Base-by-base conservation (phyloP, 2,888 invertebrate species). In the Brachycybe producta region DNA sequence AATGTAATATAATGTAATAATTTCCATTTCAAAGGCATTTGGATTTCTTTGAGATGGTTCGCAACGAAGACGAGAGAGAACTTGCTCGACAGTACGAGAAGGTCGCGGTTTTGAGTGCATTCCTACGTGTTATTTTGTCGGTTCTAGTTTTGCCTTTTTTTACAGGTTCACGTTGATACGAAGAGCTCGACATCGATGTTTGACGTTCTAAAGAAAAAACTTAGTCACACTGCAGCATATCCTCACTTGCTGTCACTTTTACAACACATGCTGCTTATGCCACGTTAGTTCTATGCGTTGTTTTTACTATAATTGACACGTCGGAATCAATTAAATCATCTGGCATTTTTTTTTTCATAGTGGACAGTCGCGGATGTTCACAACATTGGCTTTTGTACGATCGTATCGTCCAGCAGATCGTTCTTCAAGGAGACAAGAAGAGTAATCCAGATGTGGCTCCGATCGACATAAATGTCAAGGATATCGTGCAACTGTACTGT, bases 21-120 rank as follows among this genome's bases (percentile, higher is more conserved):
- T n/a, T 28, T 8, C 35, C 39, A 46, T 49, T 39, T 47, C 56
- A 35, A 64, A 73, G 92, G 61, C 97, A 97, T 78, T 79, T 97
- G 69, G 95, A 97, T 67, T 91, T 97, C 70, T 97, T 97, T 71
- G 97, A 97, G 71, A 92, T 95, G 91, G 85, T 94, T 21, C 78
- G 95, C 40, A 85, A 83, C 62, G 94, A 95, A 69, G 97, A 97
- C 67, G 97, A 97, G 67, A 83, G 87, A 61, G 91, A 94, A 65
- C 67, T 97, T 54, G 85, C 90, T 3, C 75, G 90, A 55, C 80
- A 86, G 60, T 91, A 88, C 70, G 87, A 90, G 64, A 79, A 82
- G 64, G 72, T 73, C 32, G 13, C 8, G 13, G 8, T 30, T 30
- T n/a, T 30, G 32, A 30, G 13, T 30, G 13, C 32, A 11, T n/a